Percentiles rank a stretch among this genome's conserved stretches.
These are phyloP conservation scores for Bufo bufo DNA, from an alignment of 2,113 vertebrate genomes.

Conservation along the genomic window DNA sequence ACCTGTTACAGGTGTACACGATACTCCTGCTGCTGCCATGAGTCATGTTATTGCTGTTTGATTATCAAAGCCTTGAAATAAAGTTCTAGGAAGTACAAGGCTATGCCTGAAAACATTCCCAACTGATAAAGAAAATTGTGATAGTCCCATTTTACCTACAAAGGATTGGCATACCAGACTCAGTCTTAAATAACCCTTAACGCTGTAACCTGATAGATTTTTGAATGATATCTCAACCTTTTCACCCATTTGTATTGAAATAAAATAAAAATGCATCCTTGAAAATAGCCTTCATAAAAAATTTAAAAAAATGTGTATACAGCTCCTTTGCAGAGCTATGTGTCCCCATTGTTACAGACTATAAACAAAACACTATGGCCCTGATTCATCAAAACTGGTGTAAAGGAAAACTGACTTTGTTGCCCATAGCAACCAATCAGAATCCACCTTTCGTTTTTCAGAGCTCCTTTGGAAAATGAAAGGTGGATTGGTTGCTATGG, in stretches of 20 bases:
- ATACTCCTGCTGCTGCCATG: neutral
- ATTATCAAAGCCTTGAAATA: neutral
- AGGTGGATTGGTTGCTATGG: too few relatives aligned
- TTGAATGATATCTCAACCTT: neutral
- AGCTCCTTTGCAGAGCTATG: neutral
- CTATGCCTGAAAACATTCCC: neutral
- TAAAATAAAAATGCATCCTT: neutral
- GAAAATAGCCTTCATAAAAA: neutral
- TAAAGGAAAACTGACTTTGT: too few relatives aligned
- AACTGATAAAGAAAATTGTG: constrained; percentile 30
- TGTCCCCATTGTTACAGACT: neutral
- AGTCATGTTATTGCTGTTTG: neutral
- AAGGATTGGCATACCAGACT: constrained; percentile 19
- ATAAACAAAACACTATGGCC: neutral
- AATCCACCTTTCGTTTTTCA: too few relatives aligned
- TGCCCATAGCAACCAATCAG: too few relatives aligned
- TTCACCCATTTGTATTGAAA: neutral
- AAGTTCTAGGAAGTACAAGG: constrained; percentile 2
- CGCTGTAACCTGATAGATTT: neutral
- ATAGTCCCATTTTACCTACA: constrained; percentile 24
- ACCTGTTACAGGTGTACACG: neutral
- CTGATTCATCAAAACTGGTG: too few relatives aligned
- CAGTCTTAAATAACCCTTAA: neutral
- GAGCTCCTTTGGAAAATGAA: too few relatives aligned
- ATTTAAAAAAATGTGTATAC: neutral